A percentile compares a stretch with the other conserved stretches of the same genome.
Evolutionary conservation across 2,888 invertebrate genomes (phyloP).

Genomic region (Epinotia nisella): DNA sequence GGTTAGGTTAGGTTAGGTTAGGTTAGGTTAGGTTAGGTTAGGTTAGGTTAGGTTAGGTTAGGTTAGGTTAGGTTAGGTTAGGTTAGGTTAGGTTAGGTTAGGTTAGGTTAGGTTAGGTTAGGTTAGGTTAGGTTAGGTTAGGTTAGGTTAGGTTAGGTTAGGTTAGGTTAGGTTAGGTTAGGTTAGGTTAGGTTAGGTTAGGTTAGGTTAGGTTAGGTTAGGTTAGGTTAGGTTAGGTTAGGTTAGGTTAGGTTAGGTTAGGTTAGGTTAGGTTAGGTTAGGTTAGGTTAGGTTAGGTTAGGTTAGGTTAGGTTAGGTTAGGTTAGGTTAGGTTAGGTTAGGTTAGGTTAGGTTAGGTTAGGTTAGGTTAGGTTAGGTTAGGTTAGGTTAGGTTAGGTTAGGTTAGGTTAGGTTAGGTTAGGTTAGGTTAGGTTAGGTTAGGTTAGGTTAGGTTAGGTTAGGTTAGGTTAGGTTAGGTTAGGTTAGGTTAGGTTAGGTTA

Average conservation of each 20-base stretch:
- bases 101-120: constrained; percentile 39
- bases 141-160: constrained; percentile 44
- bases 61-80: constrained; percentile 42
- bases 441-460: constrained; percentile 15
- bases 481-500: constrained; percentile 15
- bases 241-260: constrained; percentile 41
- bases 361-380: constrained; percentile 15
- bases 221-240: constrained; percentile 21
- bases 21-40: constrained; percentile 44
- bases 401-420: constrained; percentile 15
- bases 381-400: constrained; percentile 15
- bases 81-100: constrained; percentile 43
- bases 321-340: constrained; percentile 15
- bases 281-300: constrained; percentile 15
- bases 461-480: constrained; percentile 15
- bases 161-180: constrained; percentile 41
- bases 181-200: constrained; percentile 43
- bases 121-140: constrained; percentile 41
- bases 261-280: constrained; percentile 15
- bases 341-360: constrained; percentile 15
- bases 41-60: constrained; percentile 39
- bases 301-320: constrained; percentile 15
- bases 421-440: constrained; percentile 15
- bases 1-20: constrained; percentile 41
- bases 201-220: constrained; percentile 21